A percentile compares a stretch with the other conserved stretches of the same genome.
phyloP scores from a whole-genome alignment of 2,888 invertebrate species.

The Chrysotoxum bicinctum region DNA sequence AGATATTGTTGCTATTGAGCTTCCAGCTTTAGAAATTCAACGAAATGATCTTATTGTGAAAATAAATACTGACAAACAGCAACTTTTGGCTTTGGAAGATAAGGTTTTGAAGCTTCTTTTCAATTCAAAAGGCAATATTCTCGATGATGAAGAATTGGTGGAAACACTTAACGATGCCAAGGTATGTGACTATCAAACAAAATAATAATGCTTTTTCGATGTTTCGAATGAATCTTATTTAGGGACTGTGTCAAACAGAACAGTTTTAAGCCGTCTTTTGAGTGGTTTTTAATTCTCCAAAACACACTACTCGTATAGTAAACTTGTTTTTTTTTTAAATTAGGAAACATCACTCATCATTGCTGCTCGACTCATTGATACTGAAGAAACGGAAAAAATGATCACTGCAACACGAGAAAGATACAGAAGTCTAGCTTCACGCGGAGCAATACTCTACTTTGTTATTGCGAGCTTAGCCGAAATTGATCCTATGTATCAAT shows the following conservation, averaged over 20 bases:
- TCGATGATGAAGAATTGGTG: conserved; percentile 96
- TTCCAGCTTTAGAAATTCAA: conserved; percentile 92
- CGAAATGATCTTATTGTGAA: conserved; percentile 91
- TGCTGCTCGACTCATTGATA: conserved; percentile 91
- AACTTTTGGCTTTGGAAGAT: conserved; percentile 92
- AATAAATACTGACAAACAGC: conserved; percentile 92
- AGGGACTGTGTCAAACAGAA: no score
- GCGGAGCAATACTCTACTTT: conserved; percentile 95
- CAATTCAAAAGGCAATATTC: conserved; percentile 92
- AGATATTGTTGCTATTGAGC: conserved; percentile 92
- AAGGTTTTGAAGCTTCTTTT: conserved; percentile 93
- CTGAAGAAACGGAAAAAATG: conserved; percentile 92
- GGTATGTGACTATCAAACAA: conserved; percentile 69
- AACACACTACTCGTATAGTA: no score
- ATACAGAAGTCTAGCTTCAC: conserved; percentile 91
- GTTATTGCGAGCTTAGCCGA: conserved; percentile 93
- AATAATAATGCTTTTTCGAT: no score
- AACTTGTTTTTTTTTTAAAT: neutral
- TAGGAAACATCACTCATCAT: conserved; percentile 95
- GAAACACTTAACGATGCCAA: conserved; percentile 85
- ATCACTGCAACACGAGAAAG: conserved; percentile 93
- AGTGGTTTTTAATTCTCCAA: no score
- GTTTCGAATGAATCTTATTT: no score
- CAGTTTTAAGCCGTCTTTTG: no score
- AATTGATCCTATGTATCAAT: conserved; percentile 98